Evolutionary conservation across 2,797 vertebrate species (phyloP).

Genomic region (Bovichtus diacanthus): DNA sequence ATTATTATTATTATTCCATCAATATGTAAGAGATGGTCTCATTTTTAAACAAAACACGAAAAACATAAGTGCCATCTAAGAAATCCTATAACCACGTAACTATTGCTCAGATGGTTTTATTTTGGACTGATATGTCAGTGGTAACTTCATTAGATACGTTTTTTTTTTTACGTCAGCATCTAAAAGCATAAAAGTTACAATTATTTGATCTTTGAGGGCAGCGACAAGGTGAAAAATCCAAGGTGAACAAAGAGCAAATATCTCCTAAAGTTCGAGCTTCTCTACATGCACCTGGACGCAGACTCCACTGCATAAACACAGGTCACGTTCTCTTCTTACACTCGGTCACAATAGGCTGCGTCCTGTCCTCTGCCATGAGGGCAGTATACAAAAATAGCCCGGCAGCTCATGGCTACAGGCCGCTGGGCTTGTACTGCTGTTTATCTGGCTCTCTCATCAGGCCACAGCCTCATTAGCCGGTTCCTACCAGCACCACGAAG

Average conservation of each 20-base stretch:
- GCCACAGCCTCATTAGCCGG: constrained; percentile 69
- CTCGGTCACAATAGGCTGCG: constrained; percentile 58
- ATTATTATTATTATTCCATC: too few relatives aligned
- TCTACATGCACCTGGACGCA: constrained; percentile 52
- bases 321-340: constrained; percentile 53
- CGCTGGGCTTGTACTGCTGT: constrained; percentile 69
- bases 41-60: background rate
- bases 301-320: constrained; percentile 45
- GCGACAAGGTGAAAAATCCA: background rate
- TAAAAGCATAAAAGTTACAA: background rate
- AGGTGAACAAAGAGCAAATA: background rate
- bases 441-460: constrained; percentile 83
- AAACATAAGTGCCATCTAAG: background rate
- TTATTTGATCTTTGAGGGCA: background rate
- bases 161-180: background rate
- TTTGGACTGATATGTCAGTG: background rate
- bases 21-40: background rate
- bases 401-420: constrained; percentile 67
- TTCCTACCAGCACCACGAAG: constrained; percentile 55
- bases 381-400: constrained; percentile 73
- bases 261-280: too few relatives aligned
- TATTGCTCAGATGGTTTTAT: background rate
- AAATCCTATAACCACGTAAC: background rate
- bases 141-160: too few relatives aligned
- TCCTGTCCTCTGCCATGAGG: constrained; percentile 70